A percentile compares a stretch with the other conserved stretches of the same genome.
Conservation (phyloP, 2,888 invertebrate genomes). For the Cerceris ruficornis region DNA sequence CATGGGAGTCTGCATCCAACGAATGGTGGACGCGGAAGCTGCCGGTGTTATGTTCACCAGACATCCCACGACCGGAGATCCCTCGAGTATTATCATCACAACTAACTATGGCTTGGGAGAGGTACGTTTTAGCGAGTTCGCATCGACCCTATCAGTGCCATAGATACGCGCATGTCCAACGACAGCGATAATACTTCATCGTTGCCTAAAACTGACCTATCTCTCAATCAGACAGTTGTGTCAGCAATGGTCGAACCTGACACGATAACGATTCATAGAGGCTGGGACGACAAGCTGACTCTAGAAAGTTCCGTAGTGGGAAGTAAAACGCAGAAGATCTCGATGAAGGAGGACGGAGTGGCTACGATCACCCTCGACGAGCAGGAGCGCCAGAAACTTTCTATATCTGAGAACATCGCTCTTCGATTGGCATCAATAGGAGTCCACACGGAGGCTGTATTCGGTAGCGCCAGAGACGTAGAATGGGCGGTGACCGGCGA, state of each 20-base stretch:
- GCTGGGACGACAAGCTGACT: constrained; percentile 81
- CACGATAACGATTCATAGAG: constrained; percentile 85
- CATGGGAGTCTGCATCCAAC: constrained; percentile 92
- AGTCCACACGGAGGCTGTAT: constrained; percentile 85
- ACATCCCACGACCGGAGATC: constrained; percentile 89
- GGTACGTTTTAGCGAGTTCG: constrained; percentile 80
- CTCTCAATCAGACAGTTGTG: constrained; percentile 87
- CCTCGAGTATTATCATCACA: constrained; percentile 87
- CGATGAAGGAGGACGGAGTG: constrained; percentile 82
- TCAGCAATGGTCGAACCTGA: constrained; percentile 91
- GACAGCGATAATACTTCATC: too few species aligned
- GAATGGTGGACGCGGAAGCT: constrained; percentile 87
- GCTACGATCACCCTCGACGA: constrained; percentile 80
- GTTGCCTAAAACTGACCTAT: too few species aligned
- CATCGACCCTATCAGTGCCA: too few species aligned
- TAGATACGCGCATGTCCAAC: too few species aligned
- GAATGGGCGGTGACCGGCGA: constrained; percentile 89
- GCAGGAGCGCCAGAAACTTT: constrained; percentile 81
- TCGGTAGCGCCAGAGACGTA: constrained; percentile 89
- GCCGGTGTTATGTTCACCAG: constrained; percentile 93
- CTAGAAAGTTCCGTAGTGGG: constrained; percentile 83
- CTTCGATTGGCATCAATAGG: constrained; percentile 84
- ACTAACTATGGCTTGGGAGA: constrained; percentile 93
- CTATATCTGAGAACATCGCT: constrained; percentile 84
- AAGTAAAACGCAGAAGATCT: constrained; percentile 83